Evolutionary conservation across 2,113 vertebrate species (phyloP).

Genomic region (Tachycineta bicolor): DNA sequence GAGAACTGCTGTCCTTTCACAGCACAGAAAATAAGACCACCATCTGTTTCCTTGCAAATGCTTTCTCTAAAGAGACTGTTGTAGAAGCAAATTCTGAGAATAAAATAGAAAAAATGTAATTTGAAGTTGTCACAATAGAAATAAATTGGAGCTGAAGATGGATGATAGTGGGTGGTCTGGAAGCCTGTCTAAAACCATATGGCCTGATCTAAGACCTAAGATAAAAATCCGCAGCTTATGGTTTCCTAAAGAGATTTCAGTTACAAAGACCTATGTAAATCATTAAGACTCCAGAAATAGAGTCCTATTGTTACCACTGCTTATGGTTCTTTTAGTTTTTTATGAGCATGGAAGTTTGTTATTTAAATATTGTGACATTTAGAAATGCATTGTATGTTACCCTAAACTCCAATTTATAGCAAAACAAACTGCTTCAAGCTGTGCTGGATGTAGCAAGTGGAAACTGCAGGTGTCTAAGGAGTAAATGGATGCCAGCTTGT

Average conservation of each 20-base stretch:
- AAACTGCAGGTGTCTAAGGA: constrained; percentile 43
- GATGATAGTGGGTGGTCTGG: neutral
- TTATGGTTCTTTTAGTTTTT: neutral
- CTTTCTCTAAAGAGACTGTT: neutral
- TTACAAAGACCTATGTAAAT: neutral
- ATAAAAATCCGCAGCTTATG: neutral
- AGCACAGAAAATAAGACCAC: neutral
- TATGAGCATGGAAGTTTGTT: neutral
- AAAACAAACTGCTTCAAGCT: constrained; percentile 44
- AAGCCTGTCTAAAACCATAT: constrained; percentile 17
- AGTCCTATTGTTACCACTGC: neutral
- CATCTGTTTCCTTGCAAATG: constrained; percentile 21
- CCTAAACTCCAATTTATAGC: constrained; percentile 33
- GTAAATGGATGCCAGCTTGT: constrained; percentile 43
- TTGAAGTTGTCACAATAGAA: constrained; percentile 21
- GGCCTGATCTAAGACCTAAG: neutral
- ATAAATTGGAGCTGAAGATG: constrained; percentile 1
- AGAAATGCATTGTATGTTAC: constrained; percentile 10
- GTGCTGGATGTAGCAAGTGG: constrained; percentile 21
- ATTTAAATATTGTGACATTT: constrained; percentile 64
- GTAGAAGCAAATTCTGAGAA: constrained; percentile 1
- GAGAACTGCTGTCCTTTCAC: neutral
- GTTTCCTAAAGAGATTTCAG: neutral
- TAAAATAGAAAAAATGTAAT: constrained; percentile 8
- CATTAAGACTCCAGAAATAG: neutral